These are phyloP conservation scores for Prunella fulvescens DNA, from an alignment of 2,113 vertebrate genomes.

Conservation along the genomic window DNA sequence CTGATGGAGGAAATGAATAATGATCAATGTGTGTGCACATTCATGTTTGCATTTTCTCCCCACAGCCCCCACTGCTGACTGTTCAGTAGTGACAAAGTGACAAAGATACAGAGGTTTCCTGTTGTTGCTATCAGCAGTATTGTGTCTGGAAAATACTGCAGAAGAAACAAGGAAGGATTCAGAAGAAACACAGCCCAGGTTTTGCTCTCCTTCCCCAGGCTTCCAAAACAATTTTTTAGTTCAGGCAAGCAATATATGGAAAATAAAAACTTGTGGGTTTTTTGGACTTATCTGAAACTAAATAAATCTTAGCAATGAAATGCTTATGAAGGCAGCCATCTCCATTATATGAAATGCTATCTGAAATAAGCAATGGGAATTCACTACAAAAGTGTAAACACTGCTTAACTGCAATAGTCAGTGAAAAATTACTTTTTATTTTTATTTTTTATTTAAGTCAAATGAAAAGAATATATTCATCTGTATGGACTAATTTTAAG, in stretches of 20 bases:
- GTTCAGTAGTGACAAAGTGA: neutral
- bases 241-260: neutral
- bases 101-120: neutral
- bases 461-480: neutral
- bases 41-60: neutral
- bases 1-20: neutral
- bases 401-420: neutral
- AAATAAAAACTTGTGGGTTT: neutral
- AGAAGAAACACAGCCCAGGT: neutral
- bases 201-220: neutral
- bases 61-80: neutral
- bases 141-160: neutral
- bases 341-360: neutral
- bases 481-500: neutral
- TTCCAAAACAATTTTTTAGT: neutral
- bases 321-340: neutral
- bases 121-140: neutral
- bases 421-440: neutral
- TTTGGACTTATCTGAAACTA: neutral
- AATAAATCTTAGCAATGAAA: neutral
- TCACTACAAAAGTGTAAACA: neutral
- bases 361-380: neutral
- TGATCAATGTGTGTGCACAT: fast-evolving
- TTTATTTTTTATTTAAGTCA: neutral
- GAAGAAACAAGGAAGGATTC: neutral